A percentile compares a stretch with the other conserved stretches of the same genome.
Conservation (phyloP, 2,888 invertebrate genomes). For the Entomobrya proxima region DNA sequence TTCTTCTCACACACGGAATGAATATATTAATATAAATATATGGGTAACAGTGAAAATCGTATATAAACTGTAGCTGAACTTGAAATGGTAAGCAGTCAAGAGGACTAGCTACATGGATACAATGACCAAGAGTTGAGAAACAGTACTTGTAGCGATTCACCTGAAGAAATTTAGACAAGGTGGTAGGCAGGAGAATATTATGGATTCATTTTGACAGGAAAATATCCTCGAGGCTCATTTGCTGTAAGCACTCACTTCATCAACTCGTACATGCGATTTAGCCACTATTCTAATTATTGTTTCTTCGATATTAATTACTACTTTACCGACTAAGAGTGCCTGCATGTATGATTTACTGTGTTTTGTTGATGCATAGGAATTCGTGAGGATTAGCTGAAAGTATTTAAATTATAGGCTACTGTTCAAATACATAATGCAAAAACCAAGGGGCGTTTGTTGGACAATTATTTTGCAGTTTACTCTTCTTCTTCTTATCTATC, state of each 20-base stretch:
- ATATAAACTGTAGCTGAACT: too few relatives aligned
- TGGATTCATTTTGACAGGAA: slow-evolving; percentile 41
- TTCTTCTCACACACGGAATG: too few relatives aligned
- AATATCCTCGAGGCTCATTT: slow-evolving; percentile 51
- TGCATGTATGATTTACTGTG: not conserved
- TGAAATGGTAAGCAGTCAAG: not conserved
- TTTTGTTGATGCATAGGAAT: not conserved
- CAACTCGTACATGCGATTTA: slow-evolving; percentile 33
- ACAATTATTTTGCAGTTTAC: slow-evolving; percentile 43
- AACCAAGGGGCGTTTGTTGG: slow-evolving; percentile 23
- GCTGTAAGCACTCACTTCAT: slow-evolving; percentile 36
- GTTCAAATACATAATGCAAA: slow-evolving; percentile 15
- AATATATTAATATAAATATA: too few relatives aligned
- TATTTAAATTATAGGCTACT: not conserved
- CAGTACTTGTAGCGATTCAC: not conserved
- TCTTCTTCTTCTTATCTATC: not conserved
- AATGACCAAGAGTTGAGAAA: not conserved
- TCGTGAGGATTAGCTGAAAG: not conserved
- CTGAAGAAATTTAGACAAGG: not conserved
- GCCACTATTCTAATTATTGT: slow-evolving; percentile 44
- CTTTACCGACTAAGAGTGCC: not conserved
- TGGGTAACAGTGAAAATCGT: too few relatives aligned
- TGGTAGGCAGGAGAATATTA: slow-evolving; percentile 16
- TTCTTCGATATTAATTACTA: slow-evolving; percentile 50
- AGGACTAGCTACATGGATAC: too few relatives aligned